Evolutionary conservation across 1,140 invertebrate genomes (phyloP).

Genomic region (Chrysomallon squamiferum): DNA sequence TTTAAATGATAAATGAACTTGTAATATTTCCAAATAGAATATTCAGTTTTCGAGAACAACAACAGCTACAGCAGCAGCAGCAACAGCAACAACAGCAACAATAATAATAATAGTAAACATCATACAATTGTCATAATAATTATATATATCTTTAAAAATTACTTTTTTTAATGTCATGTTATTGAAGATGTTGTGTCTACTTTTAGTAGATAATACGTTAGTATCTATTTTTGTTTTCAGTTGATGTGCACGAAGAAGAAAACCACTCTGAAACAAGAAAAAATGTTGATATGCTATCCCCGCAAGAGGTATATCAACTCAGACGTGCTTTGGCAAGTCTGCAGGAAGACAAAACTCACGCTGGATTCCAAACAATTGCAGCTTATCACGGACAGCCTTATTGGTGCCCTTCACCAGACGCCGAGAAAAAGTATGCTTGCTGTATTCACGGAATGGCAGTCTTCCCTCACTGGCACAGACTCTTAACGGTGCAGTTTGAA

Average conservation of each 20-base stretch:
- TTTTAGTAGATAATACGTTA: too few species aligned
- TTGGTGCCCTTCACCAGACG: slow-evolving; percentile 17
- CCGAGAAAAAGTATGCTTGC: slow-evolving; percentile 19
- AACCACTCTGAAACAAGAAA: slow-evolving; percentile 4
- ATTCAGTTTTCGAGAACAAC: too few species aligned
- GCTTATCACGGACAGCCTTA: slow-evolving; percentile 18
- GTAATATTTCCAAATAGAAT: too few species aligned
- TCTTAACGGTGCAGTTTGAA: slow-evolving; percentile 19
- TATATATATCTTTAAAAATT: background rate
- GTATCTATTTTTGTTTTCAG: too few species aligned
- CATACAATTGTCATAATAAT: background rate
- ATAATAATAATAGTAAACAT: too few species aligned
- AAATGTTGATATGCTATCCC: slow-evolving; percentile 14
- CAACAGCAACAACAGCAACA: too few species aligned
- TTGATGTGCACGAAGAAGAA: background rate
- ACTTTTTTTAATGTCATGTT: too few species aligned
- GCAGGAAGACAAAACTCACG: slow-evolving; percentile 6
- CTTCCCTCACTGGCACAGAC: slow-evolving; percentile 29
- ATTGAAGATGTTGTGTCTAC: too few species aligned
- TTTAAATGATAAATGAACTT: too few species aligned
- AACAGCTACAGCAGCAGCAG: too few species aligned
- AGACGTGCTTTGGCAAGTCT: slow-evolving; percentile 18
- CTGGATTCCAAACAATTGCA: slow-evolving; percentile 15
- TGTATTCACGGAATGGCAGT: slow-evolving; percentile 26
- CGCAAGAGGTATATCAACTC: slow-evolving; percentile 16